Evolutionary conservation across 1,140 invertebrate genomes (phyloP), one percentile per base, ranked within the genome.

Genomic region (Bemisia tabaci): DNA sequence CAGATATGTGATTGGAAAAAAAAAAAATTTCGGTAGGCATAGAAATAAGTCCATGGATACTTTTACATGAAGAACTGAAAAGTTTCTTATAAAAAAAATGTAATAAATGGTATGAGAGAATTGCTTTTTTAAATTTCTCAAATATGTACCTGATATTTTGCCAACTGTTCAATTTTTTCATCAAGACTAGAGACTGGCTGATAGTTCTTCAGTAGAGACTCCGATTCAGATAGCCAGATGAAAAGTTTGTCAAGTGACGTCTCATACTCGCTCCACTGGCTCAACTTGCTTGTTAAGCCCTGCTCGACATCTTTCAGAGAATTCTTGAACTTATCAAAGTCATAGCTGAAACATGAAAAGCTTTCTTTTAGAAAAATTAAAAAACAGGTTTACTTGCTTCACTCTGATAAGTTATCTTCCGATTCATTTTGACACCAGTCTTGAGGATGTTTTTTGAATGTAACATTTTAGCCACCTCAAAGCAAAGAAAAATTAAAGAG

Each of bases 221-320:
- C 95, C 26, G 91, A 88, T 69, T 95, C 92, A 66, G 83, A 85
- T 61, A 97, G 77, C 91, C 93, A 95, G 22, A 81, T 78, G 59
- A 92, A 82, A 26, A 97, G 78, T 59, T 86, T 82, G 70, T 95
- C 92, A 71, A 94, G 84, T 1, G 89, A 88, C 66, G 85, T 84
- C 74, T 97, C 94, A 74, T 95, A 97, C 67, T 93, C 89, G 60
- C 82, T 85, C 94, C 94, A 97, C 77, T 95, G 91, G 71, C 89
- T 84, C 48, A 97, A 82, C 66, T 89, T 85, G 70, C 92, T 88
- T 76, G 94, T 89, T 25, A 97, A 80, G 27, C 84, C 85, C 70
- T 87, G 85, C 72, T 85, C 84, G 0, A 89, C 85, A 74, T 94
- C 91, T 67, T 82, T 85, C 26, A 92, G 78, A 0, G 87, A 84